Base-by-base conservation (phyloP, 2,888 invertebrate species). In the Drosophila sordidula region DNA sequence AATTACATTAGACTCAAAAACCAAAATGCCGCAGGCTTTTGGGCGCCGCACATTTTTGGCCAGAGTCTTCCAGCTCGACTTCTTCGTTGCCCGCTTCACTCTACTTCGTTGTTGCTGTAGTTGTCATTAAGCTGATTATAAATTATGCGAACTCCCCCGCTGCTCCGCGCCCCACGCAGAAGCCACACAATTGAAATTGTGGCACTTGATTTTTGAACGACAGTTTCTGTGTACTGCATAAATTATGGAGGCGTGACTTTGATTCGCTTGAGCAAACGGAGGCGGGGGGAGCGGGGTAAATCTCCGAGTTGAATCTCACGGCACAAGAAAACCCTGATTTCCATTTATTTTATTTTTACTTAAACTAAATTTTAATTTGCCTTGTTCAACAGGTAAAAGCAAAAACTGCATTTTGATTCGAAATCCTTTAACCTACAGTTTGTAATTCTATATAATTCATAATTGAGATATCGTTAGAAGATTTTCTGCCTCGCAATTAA, bases 81-180 rank as follows among this genome's bases (percentile, higher is more conserved):
- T 42, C 59, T 29, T 22, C 29, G 29, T 29, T 29, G 8, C 26
- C 26, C 32, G 0, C 16, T 16, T n/a, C 44, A 51, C 26, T 66
- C 55, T 36, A 12, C 11, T 39, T 57, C 44, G n/a, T 64, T 64
- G 56, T 79, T 77, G 77, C 58, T 77, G 70, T 78, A 75, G 70
- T 79, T 80, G 87, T 84, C 84, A 82, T 88, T 88, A 88, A 88
- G 89, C 87, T 86, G 88, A 88, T 88, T 88, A 88, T 84, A 87
- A 84, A 84, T 86, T 84, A 80, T 82, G 78, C 78, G 64, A 63
- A 55, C 51, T 52, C 68, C 64, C 64, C 4, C 45, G 12, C 29
- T 39, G 34, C 16, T 18, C 3, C 8, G 14, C 8, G 32, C 45
- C 16, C 9, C 12, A 12, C 29, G 3, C 47, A 42, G 26, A 54